Evolutionary conservation across 2,888 invertebrate genomes (phyloP).

Genomic region (Encarsia formosa): DNA sequence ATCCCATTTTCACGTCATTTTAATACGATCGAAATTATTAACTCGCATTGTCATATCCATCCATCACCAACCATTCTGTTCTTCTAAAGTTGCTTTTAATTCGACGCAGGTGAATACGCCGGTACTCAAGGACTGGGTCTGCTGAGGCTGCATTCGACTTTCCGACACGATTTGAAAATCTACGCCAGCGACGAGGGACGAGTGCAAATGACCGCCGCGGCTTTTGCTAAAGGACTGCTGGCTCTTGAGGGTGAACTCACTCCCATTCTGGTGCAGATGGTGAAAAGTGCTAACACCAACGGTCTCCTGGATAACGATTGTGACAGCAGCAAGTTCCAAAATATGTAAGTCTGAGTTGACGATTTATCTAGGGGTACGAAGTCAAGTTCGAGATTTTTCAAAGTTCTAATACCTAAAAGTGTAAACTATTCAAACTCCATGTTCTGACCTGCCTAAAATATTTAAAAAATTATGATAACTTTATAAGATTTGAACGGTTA

Average conservation of each 20-base stretch:
- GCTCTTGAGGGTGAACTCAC: constrained; percentile 98
- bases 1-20: no score
- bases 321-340: constrained; percentile 92
- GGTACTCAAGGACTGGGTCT: constrained; percentile 95
- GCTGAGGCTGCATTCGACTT: constrained; percentile 93
- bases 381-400: no score
- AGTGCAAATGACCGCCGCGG: constrained; percentile 99
- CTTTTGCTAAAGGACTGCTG: constrained; percentile 96
- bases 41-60: neutral
- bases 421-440: no score
- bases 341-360: constrained; percentile 85
- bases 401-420: no score
- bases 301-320: constrained; percentile 97
- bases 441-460: no score
- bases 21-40: no score
- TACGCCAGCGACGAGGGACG: constrained; percentile 99
- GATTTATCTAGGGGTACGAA: no score
- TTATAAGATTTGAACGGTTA: no score
- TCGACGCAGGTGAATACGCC: constrained; percentile 73
- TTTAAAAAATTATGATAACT: no score
- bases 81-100: neutral
- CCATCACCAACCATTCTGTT: neutral
- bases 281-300: constrained; percentile 98
- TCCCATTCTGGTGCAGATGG: constrained; percentile 99
- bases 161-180: constrained; percentile 97